Percentiles rank a stretch among this genome's conserved stretches.
Evolutionary conservation across 1,140 invertebrate genomes (phyloP).

Genomic region (Musca vetustissima): DNA sequence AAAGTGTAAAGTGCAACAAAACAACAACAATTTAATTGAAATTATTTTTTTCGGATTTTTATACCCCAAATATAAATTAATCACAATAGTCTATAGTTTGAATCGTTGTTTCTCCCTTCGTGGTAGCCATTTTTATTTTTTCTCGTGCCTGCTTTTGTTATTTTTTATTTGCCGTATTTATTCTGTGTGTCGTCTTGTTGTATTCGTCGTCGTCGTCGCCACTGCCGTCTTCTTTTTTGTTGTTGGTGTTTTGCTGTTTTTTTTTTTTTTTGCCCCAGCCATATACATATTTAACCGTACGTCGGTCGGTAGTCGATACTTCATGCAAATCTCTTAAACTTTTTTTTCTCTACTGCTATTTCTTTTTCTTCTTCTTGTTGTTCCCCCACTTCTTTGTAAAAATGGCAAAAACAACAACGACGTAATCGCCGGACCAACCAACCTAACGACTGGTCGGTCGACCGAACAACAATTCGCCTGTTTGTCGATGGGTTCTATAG

Average conservation of each 20-base stretch:
- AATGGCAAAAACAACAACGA: no score
- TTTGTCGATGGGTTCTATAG: slow-evolving; percentile 4
- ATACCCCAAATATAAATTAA: neutral
- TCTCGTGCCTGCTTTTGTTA: slow-evolving; percentile 27
- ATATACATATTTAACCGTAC: neutral
- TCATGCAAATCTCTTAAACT: slow-evolving; percentile 17
- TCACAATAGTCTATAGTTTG: neutral
- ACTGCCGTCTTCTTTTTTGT: neutral
- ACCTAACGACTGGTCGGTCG: no score
- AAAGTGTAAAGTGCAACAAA: slow-evolving; percentile 12
- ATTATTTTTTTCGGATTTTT: neutral
- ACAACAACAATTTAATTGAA: slow-evolving; percentile 7
- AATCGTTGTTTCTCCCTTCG: slow-evolving; percentile 7
- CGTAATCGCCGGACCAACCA: no score
- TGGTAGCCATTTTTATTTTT: slow-evolving; percentile 33
- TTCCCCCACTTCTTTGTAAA: no score
- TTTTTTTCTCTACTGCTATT: slow-evolving; percentile 5
- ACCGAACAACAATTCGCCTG: no score
- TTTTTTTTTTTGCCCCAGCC: slow-evolving; percentile 9
- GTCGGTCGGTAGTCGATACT: neutral
- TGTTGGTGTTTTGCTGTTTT: no score
- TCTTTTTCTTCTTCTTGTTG: neutral
- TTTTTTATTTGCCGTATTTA: slow-evolving; percentile 27
- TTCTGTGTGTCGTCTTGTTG: slow-evolving; percentile 17
- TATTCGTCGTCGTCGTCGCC: slow-evolving; percentile 16